A percentile compares a stretch with the other conserved stretches of the same genome.
phyloP scores from a whole-genome alignment of 2,888 invertebrate genomes.

The Didymodactylos carnosus region DNA sequence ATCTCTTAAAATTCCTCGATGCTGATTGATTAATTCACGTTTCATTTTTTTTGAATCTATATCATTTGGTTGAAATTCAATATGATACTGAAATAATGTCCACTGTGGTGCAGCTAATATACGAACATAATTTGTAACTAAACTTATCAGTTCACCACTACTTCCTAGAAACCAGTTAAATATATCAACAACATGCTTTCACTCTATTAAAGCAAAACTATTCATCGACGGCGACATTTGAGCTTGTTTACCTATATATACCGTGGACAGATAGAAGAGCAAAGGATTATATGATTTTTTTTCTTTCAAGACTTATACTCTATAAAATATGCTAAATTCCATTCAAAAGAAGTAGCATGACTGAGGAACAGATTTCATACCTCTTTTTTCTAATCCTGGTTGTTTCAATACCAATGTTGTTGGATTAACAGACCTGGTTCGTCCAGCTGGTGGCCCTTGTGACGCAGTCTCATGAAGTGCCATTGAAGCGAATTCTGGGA shows the following conservation, averaged over 20 bases:
- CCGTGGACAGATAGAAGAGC: no score
- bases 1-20: neutral
- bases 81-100: conserved; percentile 28
- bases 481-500: neutral
- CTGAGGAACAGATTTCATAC: no score
- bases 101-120: conserved; percentile 21
- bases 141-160: conserved; percentile 19
- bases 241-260: no score
- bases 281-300: no score
- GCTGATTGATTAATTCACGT: conserved; percentile 2
- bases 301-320: no score
- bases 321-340: no score
- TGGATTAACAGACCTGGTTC: neutral
- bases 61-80: conserved; percentile 24
- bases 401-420: neutral
- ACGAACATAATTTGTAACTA: conserved; percentile 24
- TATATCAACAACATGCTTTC: no score
- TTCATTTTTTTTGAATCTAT: conserved; percentile 19
- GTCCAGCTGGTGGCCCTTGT: neutral
- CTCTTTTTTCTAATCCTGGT: neutral
- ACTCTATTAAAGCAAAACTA: no score
- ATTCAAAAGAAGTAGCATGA: no score
- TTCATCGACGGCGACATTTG: no score
- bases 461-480: neutral
- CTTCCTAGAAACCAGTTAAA: conserved; percentile 22